phyloP scores from a whole-genome alignment of 2,797 vertebrate species.

The Hypotaenidia philippensis region DNA sequence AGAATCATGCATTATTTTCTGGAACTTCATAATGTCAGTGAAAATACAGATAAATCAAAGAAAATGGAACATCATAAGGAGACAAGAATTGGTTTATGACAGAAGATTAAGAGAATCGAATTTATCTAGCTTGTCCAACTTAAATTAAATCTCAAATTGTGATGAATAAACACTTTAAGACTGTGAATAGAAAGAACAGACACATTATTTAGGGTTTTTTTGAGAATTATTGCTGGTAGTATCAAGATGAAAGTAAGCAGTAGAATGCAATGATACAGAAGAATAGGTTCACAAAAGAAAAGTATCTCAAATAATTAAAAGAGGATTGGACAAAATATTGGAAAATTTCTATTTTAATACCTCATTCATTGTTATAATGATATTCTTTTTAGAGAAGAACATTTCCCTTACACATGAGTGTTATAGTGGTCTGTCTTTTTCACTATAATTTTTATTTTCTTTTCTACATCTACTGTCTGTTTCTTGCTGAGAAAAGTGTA shows the following conservation, averaged over 20 bases:
- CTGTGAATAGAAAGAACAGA: not conserved
- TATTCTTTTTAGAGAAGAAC: not conserved
- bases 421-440: not conserved
- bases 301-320: not conserved
- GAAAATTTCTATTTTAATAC: not conserved
- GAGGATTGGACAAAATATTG: not conserved
- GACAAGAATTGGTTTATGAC: not conserved
- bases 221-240: not conserved
- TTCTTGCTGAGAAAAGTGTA: not conserved
- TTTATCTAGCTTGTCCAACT: not conserved
- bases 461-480: not conserved
- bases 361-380: not conserved
- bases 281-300: not conserved
- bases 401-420: not conserved
- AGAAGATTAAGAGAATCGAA: not conserved
- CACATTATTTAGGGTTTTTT: not conserved
- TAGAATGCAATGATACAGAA: not conserved
- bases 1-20: not conserved
- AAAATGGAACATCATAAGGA: not conserved
- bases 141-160: not conserved
- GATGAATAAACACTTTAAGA: not conserved
- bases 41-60: slow-evolving; percentile 25
- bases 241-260: not conserved
- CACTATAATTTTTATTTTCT: not conserved
- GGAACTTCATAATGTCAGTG: not conserved